Conservation (phyloP, 1,140 invertebrate genomes). For the Drosophila nasuta region DNA sequence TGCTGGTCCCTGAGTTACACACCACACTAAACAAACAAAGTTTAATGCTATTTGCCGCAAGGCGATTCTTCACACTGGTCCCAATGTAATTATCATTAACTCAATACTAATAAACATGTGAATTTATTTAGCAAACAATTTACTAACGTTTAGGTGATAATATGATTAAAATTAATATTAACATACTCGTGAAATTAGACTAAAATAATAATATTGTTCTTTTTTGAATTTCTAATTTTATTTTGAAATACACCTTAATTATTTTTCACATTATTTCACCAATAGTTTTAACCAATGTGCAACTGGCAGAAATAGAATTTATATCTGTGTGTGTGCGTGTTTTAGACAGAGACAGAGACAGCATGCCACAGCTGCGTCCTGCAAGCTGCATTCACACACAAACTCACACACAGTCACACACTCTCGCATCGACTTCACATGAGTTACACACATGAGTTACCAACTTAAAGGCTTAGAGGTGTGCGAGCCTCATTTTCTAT, state of each 20-base stretch:
- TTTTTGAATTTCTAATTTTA: no score
- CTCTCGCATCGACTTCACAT: background rate
- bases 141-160: no score
- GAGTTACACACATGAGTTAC: slow-evolving; percentile 58
- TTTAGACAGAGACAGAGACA: slow-evolving; percentile 1
- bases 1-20: slow-evolving; percentile 34
- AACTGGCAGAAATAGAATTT: slow-evolving; percentile 4
- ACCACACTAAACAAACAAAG: slow-evolving; percentile 66
- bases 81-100: background rate
- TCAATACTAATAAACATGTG: background rate
- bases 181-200: no score
- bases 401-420: slow-evolving; percentile 6
- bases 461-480: slow-evolving; percentile 74
- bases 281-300: slow-evolving; percentile 14
- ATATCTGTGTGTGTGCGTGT: slow-evolving; percentile 26
- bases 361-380: slow-evolving; percentile 12
- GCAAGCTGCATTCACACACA: slow-evolving; percentile 31
- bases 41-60: slow-evolving; percentile 65
- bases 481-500: slow-evolving; percentile 46
- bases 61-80: slow-evolving; percentile 30
- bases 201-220: no score
- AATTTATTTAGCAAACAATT: no score
- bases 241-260: background rate
- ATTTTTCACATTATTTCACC: background rate
- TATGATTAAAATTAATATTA: no score